Conservation (phyloP, 2,888 invertebrate genomes). For the Microplitis deprimator region DNA sequence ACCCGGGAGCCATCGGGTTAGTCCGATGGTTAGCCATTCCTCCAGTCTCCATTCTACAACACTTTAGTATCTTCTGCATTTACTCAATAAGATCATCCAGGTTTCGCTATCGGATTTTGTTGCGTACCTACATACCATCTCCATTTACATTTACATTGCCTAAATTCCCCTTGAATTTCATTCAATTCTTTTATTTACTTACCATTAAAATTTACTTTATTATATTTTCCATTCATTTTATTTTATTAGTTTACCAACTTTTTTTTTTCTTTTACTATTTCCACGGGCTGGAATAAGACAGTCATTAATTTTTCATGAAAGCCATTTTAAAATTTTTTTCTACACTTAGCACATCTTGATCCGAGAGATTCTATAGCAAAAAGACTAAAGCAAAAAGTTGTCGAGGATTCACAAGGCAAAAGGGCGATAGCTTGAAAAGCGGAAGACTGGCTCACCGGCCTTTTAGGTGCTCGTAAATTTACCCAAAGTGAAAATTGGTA, state of each 20-base stretch:
- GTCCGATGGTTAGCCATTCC: constrained; percentile 47
- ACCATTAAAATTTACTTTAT: constrained; percentile 9
- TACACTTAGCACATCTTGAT: constrained; percentile 36
- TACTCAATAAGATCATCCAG: constrained; percentile 19
- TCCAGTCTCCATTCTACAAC: constrained; percentile 20
- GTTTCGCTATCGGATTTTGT: constrained; percentile 4
- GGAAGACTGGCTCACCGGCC: constrained; percentile 59
- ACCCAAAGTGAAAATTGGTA: constrained; percentile 66
- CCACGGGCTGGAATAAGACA: constrained; percentile 11
- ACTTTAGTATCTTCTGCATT: constrained; percentile 15
- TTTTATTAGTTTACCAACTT: too few species aligned
- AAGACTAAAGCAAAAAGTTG: constrained; percentile 24
- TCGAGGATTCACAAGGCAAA: constrained; percentile 29
- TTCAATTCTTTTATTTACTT: constrained; percentile 7
- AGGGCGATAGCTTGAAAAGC: constrained; percentile 48
- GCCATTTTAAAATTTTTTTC: constrained; percentile 43
- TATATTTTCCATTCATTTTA: too few species aligned
- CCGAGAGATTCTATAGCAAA: constrained; percentile 13
- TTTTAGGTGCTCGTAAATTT: constrained; percentile 67
- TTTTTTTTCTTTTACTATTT: background rate
- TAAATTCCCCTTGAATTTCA: constrained; percentile 12
- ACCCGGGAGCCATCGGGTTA: constrained; percentile 49
- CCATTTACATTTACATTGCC: background rate
- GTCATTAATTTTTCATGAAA: constrained; percentile 24
- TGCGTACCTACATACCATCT: background rate